Percentiles rank a stretch among this genome's conserved stretches.
These are phyloP conservation scores for Stomorhina lunata DNA, from an alignment of 2,888 invertebrate species.

Conservation along the genomic window DNA sequence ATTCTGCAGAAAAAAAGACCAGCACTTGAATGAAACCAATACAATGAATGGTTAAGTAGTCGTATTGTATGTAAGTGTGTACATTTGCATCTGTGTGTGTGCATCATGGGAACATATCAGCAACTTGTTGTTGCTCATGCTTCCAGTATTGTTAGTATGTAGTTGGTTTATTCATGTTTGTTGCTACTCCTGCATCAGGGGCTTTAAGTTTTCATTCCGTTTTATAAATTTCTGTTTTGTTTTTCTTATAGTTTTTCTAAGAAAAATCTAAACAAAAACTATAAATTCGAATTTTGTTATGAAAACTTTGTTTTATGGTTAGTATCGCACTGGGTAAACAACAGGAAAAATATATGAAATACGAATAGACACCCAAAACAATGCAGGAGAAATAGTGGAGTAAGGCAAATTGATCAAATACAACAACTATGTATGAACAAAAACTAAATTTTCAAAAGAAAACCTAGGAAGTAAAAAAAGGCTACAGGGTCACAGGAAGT, in stretches of 20 bases:
- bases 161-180: not conserved
- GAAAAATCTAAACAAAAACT: constrained; percentile 55
- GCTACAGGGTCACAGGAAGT: too few relatives aligned
- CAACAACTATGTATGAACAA: too few relatives aligned
- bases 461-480: not conserved
- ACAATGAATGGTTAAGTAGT: not conserved
- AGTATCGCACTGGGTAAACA: constrained; percentile 50
- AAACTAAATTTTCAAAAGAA: too few relatives aligned
- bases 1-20: not conserved
- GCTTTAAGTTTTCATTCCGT: constrained; percentile 27
- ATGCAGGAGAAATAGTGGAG: not conserved
- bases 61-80: too few relatives aligned
- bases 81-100: too few relatives aligned
- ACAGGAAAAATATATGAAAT: constrained; percentile 31
- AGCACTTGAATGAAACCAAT: constrained; percentile 22
- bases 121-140: constrained; percentile 3
- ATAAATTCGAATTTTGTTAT: constrained; percentile 63
- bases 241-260: constrained; percentile 15
- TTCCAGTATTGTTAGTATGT: not conserved
- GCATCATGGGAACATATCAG: not conserved
- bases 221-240: constrained; percentile 10
- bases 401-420: not conserved
- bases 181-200: constrained; percentile 8
- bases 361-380: not conserved
- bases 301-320: constrained; percentile 61